Evolutionary conservation across 1,140 invertebrate genomes (phyloP), one percentile per base, ranked within the genome.

Genomic region (Chironomus tepperi): DNA sequence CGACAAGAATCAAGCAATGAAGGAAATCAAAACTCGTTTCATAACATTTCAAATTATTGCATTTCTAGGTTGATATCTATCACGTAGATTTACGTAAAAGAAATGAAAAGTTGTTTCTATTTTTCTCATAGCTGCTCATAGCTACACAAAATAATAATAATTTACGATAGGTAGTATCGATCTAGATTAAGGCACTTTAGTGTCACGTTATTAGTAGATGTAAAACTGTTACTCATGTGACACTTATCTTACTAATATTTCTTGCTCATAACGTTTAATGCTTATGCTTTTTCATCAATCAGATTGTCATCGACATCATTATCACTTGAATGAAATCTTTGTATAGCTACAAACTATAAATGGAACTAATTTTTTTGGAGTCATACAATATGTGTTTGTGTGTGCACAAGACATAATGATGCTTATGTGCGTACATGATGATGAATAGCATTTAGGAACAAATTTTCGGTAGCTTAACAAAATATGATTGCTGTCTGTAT

Each of bases 161-260:
- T 34, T 34, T 34, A 34, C 24, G 24, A 34, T 34, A 34, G 24
- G 24, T 34, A 57, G 47, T 15, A 57, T 57, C 12, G 3, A 57
- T 57, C 47, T n/a, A 57, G 47, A 57, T 57, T 57, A 57, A 57
- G 47, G 47, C n/a, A 57, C 12, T 57, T 57, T 57, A n/a, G 47
- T 57, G 47, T 57, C 47, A 57, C 47, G 47, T 57, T n/a, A 57
- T 57, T 57, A 57, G 47, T 57, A n/a, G n/a, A 57, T 57, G 47
- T 57, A 57, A 57, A 57, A 57, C n/a, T 57, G 47, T 57, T 57
- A 57, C 47, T 57, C 47, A 57, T 57, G 10, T 57, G 24, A 34
- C 47, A 57, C n/a, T 57, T 57, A 57, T 57, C 47, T 57, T 34
- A 34, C 24, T 5, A n/a, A n/a, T n/a, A 57, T 57, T 57, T 57